Percentiles rank a stretch among this genome's conserved stretches.
These are phyloP conservation scores for Adelognathus sp. DNA, from an alignment of 2,888 invertebrate genomes.

Conservation along the genomic window DNA sequence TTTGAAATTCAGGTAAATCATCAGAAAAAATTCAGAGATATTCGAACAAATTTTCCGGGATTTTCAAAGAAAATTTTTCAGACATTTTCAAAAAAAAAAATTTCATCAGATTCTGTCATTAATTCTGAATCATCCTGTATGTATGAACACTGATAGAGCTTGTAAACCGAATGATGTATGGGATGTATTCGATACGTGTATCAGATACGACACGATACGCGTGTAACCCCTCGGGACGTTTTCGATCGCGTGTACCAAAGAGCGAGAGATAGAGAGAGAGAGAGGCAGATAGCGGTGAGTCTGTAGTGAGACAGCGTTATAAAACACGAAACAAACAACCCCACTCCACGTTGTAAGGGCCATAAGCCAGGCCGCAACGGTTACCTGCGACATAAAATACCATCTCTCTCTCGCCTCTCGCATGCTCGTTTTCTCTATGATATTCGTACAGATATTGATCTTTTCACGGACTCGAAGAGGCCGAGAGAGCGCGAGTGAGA, in stretches of 20 bases:
- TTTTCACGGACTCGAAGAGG: slow-evolving; percentile 50
- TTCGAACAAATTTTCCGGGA: too few relatives aligned
- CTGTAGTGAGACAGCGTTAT: slow-evolving; percentile 16
- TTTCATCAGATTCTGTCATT: too few relatives aligned
- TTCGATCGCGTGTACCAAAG: slow-evolving; percentile 2
- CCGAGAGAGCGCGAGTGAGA: too few relatives aligned
- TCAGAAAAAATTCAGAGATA: too few relatives aligned
- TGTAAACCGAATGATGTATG: slow-evolving; percentile 37
- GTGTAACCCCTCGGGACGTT: slow-evolving; percentile 49
- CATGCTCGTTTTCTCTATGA: slow-evolving; percentile 26
- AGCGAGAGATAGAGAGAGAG: background rate
- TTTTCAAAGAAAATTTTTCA: too few relatives aligned
- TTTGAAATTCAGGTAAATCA: too few relatives aligned
- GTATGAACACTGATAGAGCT: background rate
- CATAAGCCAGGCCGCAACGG: slow-evolving; percentile 47
- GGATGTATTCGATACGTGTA: slow-evolving; percentile 49
- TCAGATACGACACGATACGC: slow-evolving; percentile 51
- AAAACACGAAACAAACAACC: slow-evolving; percentile 57
- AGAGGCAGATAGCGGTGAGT: too few relatives aligned
- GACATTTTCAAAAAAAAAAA: too few relatives aligned
- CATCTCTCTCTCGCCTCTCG: slow-evolving; percentile 13
- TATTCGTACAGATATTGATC: slow-evolving; percentile 58
- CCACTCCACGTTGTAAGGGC: slow-evolving; percentile 26
- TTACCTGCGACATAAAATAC: slow-evolving; percentile 49
- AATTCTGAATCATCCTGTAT: too few relatives aligned